These are phyloP conservation scores for Acipenser ruthenus DNA, from an alignment of 2,797 vertebrate genomes.

Conservation along the genomic window DNA sequence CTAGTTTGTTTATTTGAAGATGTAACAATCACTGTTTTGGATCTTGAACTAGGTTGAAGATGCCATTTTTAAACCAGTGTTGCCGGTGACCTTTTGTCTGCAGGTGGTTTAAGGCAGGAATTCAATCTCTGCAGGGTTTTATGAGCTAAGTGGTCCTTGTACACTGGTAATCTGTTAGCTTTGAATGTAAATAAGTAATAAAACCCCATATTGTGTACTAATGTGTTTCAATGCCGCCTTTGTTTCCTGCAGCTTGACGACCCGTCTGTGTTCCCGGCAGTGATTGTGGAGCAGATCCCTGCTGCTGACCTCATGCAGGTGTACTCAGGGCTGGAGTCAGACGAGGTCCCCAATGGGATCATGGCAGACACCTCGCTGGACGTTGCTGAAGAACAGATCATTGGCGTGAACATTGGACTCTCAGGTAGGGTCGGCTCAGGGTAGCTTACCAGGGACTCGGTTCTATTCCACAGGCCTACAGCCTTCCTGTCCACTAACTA, in stretches of 20 bases:
- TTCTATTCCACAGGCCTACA: not conserved
- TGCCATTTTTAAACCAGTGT: too few relatives aligned
- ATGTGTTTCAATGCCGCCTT: too few relatives aligned
- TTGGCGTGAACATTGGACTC: conserved; percentile 65
- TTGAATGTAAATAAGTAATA: too few relatives aligned
- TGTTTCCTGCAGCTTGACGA: conserved; percentile 66
- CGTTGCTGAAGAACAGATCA: conserved; percentile 66
- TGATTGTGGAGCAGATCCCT: conserved; percentile 79
- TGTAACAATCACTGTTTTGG: too few relatives aligned
- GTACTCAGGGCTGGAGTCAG: conserved; percentile 75
- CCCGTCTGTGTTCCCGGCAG: conserved; percentile 77
- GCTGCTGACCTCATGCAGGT: conserved; percentile 76
- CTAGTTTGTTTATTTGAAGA: too few relatives aligned
- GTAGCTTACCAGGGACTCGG: not conserved
- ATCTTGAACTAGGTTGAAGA: too few relatives aligned
- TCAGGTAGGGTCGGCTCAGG: conserved; percentile 49
- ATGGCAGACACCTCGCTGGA: conserved; percentile 69
- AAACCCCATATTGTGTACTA: too few relatives aligned
- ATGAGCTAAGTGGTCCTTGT: too few relatives aligned
- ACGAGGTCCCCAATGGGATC: conserved; percentile 71
- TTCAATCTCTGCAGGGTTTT: too few relatives aligned
- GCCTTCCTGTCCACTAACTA: not conserved
- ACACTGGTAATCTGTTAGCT: too few relatives aligned
- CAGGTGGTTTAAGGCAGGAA: too few relatives aligned
- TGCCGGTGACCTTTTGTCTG: too few relatives aligned